These are phyloP conservation scores for Amblyopsis hoosieri DNA, from an alignment of 2,797 vertebrate genomes.

Conservation along the genomic window DNA sequence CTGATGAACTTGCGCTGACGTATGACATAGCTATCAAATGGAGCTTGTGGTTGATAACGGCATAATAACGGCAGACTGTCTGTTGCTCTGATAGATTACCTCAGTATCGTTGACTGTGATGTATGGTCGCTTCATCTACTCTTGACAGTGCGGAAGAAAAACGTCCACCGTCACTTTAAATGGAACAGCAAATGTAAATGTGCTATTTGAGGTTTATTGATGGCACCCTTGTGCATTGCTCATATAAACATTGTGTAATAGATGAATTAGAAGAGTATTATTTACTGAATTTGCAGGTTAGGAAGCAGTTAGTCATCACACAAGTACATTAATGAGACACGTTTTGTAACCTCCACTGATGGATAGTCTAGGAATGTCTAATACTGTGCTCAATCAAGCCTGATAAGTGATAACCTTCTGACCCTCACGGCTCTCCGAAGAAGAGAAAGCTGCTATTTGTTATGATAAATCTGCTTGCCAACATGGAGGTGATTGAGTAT, in stretches of 20 bases:
- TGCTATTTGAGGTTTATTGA: slow-evolving; percentile 22
- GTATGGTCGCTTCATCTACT: too few species aligned
- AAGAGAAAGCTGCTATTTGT: slow-evolving; percentile 14
- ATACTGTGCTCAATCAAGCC: slow-evolving; percentile 12
- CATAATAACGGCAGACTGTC: too few species aligned
- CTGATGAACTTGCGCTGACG: slow-evolving; percentile 44
- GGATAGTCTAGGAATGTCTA: slow-evolving; percentile 10
- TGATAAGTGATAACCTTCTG: slow-evolving; percentile 31
- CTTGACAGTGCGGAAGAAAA: too few species aligned
- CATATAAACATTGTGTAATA: slow-evolving; percentile 38
- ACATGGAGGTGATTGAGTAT: neutral
- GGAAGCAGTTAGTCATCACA: neutral
- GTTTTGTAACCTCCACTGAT: slow-evolving; percentile 9
- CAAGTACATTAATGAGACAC: slow-evolving; percentile 1
- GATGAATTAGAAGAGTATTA: slow-evolving; percentile 24
- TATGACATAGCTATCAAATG: too few species aligned
- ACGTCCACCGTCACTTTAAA: too few species aligned
- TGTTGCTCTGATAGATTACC: too few species aligned
- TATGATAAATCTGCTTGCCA: slow-evolving; percentile 9
- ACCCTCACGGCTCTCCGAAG: slow-evolving; percentile 28
- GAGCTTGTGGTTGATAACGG: too few species aligned
- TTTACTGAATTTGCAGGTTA: neutral
- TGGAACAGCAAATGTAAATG: too few species aligned
- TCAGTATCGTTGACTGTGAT: too few species aligned
- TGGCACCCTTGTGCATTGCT: slow-evolving; percentile 18